Percentiles rank a stretch among this genome's conserved stretches.
These are phyloP conservation scores for Malachius bipustulatus DNA, from an alignment of 2,888 invertebrate species.

Conservation along the genomic window DNA sequence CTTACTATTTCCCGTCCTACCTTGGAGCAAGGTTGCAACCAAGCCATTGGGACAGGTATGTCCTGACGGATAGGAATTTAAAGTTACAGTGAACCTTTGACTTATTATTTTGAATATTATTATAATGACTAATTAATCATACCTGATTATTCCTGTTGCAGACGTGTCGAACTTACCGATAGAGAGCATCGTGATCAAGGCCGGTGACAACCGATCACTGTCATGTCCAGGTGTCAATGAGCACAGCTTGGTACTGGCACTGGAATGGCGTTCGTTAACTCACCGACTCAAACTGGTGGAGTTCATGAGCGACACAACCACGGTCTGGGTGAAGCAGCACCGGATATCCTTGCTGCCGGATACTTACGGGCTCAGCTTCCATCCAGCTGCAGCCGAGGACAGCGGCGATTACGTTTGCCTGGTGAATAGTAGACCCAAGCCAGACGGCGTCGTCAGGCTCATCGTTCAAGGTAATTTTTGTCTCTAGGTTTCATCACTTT, in stretches of 20 bases:
- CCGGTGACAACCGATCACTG: slow-evolving; percentile 53
- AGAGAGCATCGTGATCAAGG: slow-evolving; percentile 48
- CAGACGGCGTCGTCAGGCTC: slow-evolving; percentile 52
- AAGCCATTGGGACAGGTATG: too few species aligned
- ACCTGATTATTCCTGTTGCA: too few species aligned
- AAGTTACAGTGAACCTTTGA: too few species aligned
- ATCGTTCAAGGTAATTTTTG: slow-evolving; percentile 59
- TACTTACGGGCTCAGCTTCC: slow-evolving; percentile 50
- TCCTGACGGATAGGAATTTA: too few species aligned
- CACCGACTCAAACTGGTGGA: slow-evolving; percentile 41
- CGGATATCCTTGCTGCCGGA: slow-evolving; percentile 47
- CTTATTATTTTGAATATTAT: too few species aligned
- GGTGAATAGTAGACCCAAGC: slow-evolving; percentile 54
- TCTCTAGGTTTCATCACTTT: too few species aligned
- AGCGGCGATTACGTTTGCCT: slow-evolving; percentile 56
- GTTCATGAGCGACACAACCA: slow-evolving; percentile 41
- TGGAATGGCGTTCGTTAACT: slow-evolving; percentile 46
- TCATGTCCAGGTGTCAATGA: slow-evolving; percentile 57
- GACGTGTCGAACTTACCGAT: slow-evolving; percentile 48
- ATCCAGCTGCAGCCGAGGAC: slow-evolving; percentile 50
- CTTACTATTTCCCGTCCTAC: too few species aligned
- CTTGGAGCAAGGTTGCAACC: too few species aligned
- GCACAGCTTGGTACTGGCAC: slow-evolving; percentile 48
- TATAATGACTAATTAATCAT: too few species aligned
- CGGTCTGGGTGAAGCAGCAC: slow-evolving; percentile 41